These are phyloP conservation scores for Pseudomyrmex gracilis DNA, from an alignment of 1,140 invertebrate genomes.

Conservation along the genomic window DNA sequence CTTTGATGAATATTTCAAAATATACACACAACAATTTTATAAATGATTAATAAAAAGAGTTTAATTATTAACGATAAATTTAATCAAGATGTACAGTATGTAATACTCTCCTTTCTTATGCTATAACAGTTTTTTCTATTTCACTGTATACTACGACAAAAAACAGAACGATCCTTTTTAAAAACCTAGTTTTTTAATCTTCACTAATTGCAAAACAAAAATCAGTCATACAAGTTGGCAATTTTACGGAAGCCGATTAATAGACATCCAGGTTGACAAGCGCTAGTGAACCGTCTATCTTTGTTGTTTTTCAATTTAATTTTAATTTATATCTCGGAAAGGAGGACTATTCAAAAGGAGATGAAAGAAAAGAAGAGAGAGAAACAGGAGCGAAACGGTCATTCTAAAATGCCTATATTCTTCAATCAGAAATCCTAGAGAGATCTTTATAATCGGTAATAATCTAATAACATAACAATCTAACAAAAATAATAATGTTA, in stretches of 20 bases:
- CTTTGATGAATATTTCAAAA: conserved; percentile 69
- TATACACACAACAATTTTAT: background rate
- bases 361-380: background rate
- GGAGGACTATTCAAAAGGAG: background rate
- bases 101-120: too few relatives aligned
- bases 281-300: too few relatives aligned
- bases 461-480: background rate
- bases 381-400: background rate
- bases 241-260: too few relatives aligned
- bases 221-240: too few relatives aligned
- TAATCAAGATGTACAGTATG: too few relatives aligned
- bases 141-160: conserved; percentile 5
- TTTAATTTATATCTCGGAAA: too few relatives aligned
- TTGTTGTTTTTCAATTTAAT: too few relatives aligned
- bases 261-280: too few relatives aligned
- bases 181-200: background rate
- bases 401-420: conserved; percentile 10
- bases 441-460: conserved; percentile 46
- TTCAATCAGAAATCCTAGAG: conserved; percentile 2
- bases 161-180: too few relatives aligned
- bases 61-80: background rate
- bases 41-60: background rate
- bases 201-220: too few relatives aligned
- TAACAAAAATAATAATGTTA: background rate
- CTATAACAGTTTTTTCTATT: background rate